Percentiles rank a stretch among this genome's conserved stretches.
These are phyloP conservation scores for Bufotes viridis DNA, from an alignment of 2,797 vertebrate species.

Conservation along the genomic window DNA sequence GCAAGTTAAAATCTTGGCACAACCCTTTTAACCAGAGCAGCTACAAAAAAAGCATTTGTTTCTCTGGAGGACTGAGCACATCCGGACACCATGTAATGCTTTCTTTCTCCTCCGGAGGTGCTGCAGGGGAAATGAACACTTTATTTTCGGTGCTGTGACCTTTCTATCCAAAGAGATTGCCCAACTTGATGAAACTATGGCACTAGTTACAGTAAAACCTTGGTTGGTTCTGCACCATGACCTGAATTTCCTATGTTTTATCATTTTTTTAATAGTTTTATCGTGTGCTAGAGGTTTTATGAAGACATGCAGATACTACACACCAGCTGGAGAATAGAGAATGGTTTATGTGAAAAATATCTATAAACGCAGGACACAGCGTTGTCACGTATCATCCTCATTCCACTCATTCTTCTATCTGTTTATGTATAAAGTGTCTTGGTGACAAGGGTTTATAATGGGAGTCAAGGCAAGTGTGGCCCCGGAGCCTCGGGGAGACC, in stretches of 20 bases:
- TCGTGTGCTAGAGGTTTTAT: neutral
- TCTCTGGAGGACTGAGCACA: neutral
- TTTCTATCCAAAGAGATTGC: neutral
- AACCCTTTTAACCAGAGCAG: neutral
- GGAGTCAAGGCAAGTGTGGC: conserved; percentile 28
- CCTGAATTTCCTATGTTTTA: neutral
- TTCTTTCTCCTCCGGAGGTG: neutral
- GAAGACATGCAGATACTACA: neutral
- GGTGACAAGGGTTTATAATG: neutral
- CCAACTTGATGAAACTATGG: too few relatives aligned
- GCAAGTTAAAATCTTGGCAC: too few relatives aligned
- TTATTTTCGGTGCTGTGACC: neutral
- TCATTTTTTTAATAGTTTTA: neutral
- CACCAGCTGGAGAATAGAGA: neutral
- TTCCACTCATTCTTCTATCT: conserved; percentile 29
- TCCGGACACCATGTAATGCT: neutral
- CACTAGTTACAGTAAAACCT: neutral
- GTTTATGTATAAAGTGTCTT: conserved; percentile 26
- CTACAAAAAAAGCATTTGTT: neutral
- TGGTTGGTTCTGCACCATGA: neutral
- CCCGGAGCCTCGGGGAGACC: neutral
- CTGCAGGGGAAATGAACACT: neutral
- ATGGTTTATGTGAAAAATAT: neutral
- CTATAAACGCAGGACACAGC: neutral
- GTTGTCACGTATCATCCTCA: neutral